Evolutionary conservation across 2,888 invertebrate species (phyloP).

Genomic region (Chrysomela aeneicollis): DNA sequence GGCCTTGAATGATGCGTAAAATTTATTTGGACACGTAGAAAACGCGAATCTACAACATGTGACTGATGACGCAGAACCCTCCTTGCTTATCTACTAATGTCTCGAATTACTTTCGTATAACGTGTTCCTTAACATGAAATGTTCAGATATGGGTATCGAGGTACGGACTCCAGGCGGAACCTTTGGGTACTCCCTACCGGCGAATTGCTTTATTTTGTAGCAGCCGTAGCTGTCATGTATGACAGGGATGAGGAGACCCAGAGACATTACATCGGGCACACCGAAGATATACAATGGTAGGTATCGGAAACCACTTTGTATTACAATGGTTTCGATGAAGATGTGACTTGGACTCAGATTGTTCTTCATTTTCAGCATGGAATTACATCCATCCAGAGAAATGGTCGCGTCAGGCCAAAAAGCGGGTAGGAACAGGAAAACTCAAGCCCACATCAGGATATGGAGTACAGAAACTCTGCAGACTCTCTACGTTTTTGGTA

Average conservation of each 20-base stretch:
- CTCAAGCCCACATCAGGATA: slow-evolving; percentile 88
- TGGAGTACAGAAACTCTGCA: slow-evolving; percentile 92
- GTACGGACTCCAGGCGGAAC: slow-evolving; percentile 87
- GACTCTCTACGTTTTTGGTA: slow-evolving; percentile 88
- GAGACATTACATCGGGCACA: slow-evolving; percentile 90
- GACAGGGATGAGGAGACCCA: slow-evolving; percentile 88
- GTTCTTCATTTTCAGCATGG: slow-evolving; percentile 70
- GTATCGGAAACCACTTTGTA: too few species aligned
- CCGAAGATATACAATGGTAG: slow-evolving; percentile 93
- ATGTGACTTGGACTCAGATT: too few species aligned
- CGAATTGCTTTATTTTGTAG: slow-evolving; percentile 92
- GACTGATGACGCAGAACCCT: too few species aligned
- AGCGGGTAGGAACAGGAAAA: slow-evolving; percentile 83
- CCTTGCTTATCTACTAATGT: background rate
- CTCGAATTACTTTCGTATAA: background rate
- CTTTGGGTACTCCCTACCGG: slow-evolving; percentile 93
- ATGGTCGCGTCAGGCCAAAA: slow-evolving; percentile 90
- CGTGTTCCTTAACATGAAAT: slow-evolving; percentile 54
- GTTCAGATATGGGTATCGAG: slow-evolving; percentile 88
- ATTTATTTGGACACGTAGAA: background rate
- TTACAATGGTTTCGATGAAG: too few species aligned
- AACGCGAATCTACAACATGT: too few species aligned
- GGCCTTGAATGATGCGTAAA: background rate
- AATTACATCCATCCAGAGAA: slow-evolving; percentile 86
- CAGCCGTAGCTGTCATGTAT: slow-evolving; percentile 88